Evolutionary conservation across 2,113 vertebrate species (phyloP).

Genomic region (Microcebus jonahi): DNA sequence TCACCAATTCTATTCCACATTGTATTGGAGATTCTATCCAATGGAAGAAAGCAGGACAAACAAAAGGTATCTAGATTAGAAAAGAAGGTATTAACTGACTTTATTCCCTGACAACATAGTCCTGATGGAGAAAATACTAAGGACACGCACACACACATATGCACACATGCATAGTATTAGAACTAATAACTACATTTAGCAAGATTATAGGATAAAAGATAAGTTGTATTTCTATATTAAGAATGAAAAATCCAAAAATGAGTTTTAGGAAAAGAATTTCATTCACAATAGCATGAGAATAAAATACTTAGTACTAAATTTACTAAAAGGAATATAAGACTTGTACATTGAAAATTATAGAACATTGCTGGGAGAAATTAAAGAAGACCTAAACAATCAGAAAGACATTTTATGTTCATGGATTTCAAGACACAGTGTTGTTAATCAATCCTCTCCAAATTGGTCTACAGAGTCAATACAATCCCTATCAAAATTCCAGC

Average conservation of each 20-base stretch:
- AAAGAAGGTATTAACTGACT: not conserved
- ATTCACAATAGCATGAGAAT: not conserved
- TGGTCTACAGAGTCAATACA: not conserved
- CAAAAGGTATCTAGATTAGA: not conserved
- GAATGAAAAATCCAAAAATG: not conserved
- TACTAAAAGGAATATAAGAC: not conserved
- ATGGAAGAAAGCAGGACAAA: not conserved
- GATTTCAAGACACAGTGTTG: not conserved
- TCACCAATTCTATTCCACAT: not conserved
- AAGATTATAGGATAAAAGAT: not conserved
- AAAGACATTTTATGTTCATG: not conserved
- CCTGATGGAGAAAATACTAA: not conserved
- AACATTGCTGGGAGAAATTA: not conserved
- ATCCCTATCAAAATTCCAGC: not conserved
- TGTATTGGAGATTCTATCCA: not conserved
- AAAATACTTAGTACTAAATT: not conserved
- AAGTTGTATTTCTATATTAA: not conserved
- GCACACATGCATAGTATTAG: not conserved
- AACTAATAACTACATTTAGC: not conserved
- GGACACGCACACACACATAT: not conserved
- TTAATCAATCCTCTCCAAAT: not conserved
- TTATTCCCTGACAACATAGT: not conserved
- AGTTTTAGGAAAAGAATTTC: not conserved
- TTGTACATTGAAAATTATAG: not conserved
- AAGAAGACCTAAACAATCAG: not conserved